Percentiles rank a stretch among this genome's conserved stretches.
Evolutionary conservation across 2,888 invertebrate species (phyloP).

Genomic region (Serripes groenlandicus): DNA sequence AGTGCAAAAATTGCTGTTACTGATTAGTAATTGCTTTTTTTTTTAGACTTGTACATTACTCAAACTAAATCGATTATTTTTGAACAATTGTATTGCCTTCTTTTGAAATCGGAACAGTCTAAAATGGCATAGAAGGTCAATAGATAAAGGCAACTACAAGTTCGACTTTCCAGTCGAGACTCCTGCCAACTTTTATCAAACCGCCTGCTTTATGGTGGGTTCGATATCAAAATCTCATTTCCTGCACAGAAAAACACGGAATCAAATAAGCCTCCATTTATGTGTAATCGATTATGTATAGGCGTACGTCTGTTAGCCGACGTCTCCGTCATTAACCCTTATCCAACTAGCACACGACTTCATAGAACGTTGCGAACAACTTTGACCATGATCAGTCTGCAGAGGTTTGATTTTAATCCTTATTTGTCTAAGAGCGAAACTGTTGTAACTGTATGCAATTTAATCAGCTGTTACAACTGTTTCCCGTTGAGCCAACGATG

Average conservation of each 20-base stretch:
- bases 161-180: neutral
- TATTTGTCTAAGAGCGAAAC: neutral
- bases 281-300: neutral
- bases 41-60: too few species aligned
- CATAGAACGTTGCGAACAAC: too few species aligned
- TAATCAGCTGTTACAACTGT: too few species aligned
- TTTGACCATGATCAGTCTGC: neutral
- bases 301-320: neutral
- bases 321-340: too few species aligned
- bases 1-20: too few species aligned
- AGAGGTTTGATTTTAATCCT: neutral
- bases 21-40: too few species aligned
- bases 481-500: too few species aligned
- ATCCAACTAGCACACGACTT: too few species aligned
- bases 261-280: neutral
- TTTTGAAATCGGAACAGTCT: too few species aligned
- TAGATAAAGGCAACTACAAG: neutral
- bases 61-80: too few species aligned
- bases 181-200: constrained; percentile 60
- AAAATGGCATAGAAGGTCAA: too few species aligned
- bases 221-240: constrained; percentile 54
- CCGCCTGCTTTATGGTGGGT: constrained; percentile 36
- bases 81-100: too few species aligned
- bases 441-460: neutral
- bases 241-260: constrained; percentile 28